Conservation (phyloP, 2,888 invertebrate species). For the Lymantria monacha region DNA sequence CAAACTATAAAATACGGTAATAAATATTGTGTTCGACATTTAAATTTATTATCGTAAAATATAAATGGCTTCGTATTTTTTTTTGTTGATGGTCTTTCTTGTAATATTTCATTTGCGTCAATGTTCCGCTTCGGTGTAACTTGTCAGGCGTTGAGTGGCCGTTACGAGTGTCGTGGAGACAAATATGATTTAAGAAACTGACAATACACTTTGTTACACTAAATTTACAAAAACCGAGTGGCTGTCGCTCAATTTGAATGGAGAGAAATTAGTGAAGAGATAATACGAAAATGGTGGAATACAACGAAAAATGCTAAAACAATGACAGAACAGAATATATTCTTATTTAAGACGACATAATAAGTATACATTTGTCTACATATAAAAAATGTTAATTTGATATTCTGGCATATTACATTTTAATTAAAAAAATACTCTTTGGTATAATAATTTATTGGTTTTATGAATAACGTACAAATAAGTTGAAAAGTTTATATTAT, state of each 20-base stretch:
- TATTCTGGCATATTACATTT: conserved; percentile 25
- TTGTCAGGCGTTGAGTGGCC: conserved; percentile 18
- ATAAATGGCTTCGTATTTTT: conserved; percentile 41
- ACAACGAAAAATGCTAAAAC: conserved; percentile 13
- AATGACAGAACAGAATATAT: conserved; percentile 4
- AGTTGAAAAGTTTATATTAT: conserved; percentile 24
- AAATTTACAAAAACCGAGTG: conserved; percentile 5
- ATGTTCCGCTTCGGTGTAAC: conserved; percentile 25
- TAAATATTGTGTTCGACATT: conserved; percentile 58
- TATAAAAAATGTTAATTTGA: conserved; percentile 27
- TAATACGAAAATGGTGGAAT: neutral
- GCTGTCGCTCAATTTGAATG: conserved; percentile 4
- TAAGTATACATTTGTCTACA: conserved; percentile 23
- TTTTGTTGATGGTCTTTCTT: conserved; percentile 22
- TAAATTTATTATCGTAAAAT: conserved; percentile 52
- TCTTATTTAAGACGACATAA: neutral
- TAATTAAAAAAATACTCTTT: conserved; percentile 22
- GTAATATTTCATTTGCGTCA: conserved; percentile 36
- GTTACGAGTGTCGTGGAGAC: conserved; percentile 25
- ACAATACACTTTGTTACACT: conserved; percentile 29
- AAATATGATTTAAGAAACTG: conserved; percentile 38
- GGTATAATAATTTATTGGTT: conserved; percentile 32
- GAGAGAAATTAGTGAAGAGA: too few species aligned
- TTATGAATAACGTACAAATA: conserved; percentile 22
- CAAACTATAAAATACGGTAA: conserved; percentile 50